Conservation (phyloP, 1,140 invertebrate species). For the Rhizoglyphus robini region DNA sequence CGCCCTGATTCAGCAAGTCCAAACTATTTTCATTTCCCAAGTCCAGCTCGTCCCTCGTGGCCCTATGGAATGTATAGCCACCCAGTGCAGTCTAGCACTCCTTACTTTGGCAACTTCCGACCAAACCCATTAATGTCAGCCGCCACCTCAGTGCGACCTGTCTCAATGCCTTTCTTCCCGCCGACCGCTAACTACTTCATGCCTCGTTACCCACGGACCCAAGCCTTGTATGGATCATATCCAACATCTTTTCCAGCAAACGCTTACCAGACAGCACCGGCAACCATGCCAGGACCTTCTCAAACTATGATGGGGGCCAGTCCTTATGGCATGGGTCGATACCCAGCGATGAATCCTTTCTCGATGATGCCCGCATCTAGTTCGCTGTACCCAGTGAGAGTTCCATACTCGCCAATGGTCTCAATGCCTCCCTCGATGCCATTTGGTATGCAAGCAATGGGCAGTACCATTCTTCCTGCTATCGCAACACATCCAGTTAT, state of each 20-base stretch:
- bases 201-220: not conserved
- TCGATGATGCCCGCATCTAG: not conserved
- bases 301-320: not conserved
- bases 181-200: not conserved
- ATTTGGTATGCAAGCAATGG: not conserved
- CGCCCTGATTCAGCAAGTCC: not conserved
- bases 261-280: too few species aligned
- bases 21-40: not conserved
- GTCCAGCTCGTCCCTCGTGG: not conserved
- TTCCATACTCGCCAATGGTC: not conserved
- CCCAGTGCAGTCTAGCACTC: not conserved
- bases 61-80: not conserved
- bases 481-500: not conserved
- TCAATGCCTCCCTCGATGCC: not conserved
- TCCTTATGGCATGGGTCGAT: not conserved
- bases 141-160: not conserved
- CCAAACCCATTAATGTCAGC: not conserved
- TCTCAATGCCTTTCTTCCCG: not conserved
- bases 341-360: not conserved
- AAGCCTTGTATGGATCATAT: not conserved
- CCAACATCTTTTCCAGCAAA: not conserved
- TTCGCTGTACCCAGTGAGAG: conserved; percentile 1
- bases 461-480: not conserved
- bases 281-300: not conserved
- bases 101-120: not conserved